A percentile compares a stretch with the other conserved stretches of the same genome.
Conservation (phyloP, 2,113 vertebrate genomes). For the Coreoperca whiteheadi region DNA sequence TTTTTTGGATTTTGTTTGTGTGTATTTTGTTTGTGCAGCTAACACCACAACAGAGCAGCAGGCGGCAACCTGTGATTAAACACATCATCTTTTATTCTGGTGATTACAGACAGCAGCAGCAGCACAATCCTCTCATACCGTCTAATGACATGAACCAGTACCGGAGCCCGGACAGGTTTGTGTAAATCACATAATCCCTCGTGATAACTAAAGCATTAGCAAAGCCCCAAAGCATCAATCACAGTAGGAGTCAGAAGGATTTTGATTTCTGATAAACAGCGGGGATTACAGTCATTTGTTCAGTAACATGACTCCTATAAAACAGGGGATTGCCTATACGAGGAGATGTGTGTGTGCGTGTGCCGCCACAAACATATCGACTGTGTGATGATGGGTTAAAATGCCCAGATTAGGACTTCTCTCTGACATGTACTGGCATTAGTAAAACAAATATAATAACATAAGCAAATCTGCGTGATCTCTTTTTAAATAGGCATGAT, state of each 20-base stretch:
- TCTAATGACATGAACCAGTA: conserved; percentile 51
- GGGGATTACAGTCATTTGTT: conserved; percentile 63
- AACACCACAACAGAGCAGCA: conserved; percentile 34
- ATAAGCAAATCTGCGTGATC: conserved; percentile 59
- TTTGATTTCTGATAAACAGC: conserved; percentile 69
- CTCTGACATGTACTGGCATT: conserved; percentile 67
- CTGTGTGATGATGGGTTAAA: conserved; percentile 34
- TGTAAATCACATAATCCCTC: conserved; percentile 71
- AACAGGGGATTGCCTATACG: conserved; percentile 32
- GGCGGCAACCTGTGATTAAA: conserved; percentile 63
- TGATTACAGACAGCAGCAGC: conserved; percentile 52
- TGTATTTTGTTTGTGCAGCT: background rate
- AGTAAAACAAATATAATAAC: conserved; percentile 49
- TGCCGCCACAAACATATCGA: conserved; percentile 8
- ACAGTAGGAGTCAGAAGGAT: conserved; percentile 60
- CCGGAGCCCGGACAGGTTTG: conserved; percentile 64
- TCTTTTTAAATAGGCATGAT: conserved; percentile 68
- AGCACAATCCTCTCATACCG: conserved; percentile 63
- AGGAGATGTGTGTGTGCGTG: background rate
- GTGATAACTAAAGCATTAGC: conserved; percentile 66
- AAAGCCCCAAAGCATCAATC: conserved; percentile 66
- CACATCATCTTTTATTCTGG: conserved; percentile 47
- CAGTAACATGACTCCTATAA: conserved; percentile 31
- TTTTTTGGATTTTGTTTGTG: background rate
- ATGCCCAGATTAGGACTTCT: conserved; percentile 53